Percentiles rank a stretch among this genome's conserved stretches.
Conservation (phyloP, 2,113 vertebrate species). For the Podocnemis expansa region DNA sequence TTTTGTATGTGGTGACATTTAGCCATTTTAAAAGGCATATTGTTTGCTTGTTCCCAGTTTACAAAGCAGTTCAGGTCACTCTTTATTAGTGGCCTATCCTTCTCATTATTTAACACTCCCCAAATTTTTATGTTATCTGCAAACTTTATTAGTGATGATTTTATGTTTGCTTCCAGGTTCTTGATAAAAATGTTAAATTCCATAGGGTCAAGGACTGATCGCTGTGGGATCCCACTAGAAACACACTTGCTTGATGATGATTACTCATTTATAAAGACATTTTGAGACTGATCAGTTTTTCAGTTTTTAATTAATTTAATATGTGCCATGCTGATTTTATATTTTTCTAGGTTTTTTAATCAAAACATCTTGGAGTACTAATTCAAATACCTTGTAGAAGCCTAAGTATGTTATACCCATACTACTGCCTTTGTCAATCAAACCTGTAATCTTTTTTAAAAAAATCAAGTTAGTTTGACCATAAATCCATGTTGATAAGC, state of each 20-base stretch:
- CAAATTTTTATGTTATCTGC: neutral
- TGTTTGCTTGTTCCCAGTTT: neutral
- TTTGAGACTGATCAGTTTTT: neutral
- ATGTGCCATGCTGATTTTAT: neutral
- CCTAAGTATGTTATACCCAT: neutral
- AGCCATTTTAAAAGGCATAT: neutral
- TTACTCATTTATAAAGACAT: neutral
- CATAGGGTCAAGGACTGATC: neutral
- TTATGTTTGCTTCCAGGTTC: neutral
- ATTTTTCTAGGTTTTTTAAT: neutral
- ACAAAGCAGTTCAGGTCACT: neutral
- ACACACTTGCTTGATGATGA: neutral
- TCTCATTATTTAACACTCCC: neutral
- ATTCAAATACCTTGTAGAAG: neutral
- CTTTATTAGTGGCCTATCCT: neutral
- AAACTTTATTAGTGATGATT: neutral
- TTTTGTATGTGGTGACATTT: neutral
- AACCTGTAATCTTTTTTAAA: neutral
- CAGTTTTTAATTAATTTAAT: neutral
- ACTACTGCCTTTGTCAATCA: neutral
- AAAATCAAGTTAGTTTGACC: neutral
- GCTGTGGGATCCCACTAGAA: neutral
- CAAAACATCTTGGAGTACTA: neutral
- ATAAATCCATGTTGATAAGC: neutral
- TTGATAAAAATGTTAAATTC: neutral